phyloP scores from a whole-genome alignment of 2,888 invertebrate species.

The Hermaeophaga mercurialis region DNA sequence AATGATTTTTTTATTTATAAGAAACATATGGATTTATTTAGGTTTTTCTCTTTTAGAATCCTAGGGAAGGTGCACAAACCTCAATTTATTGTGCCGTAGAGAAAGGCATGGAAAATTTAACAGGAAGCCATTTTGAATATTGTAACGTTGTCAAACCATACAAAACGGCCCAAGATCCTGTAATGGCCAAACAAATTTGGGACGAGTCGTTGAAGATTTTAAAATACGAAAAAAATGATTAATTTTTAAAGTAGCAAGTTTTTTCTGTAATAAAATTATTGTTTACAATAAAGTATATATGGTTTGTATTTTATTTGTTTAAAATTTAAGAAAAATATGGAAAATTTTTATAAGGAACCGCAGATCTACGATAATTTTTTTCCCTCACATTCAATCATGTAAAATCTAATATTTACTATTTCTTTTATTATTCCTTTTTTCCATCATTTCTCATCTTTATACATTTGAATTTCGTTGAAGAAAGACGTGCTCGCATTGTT shows the following conservation, averaged over 20 bases:
- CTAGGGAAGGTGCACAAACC: constrained; percentile 40
- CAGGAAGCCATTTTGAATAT: constrained; percentile 37
- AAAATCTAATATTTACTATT: too few species aligned
- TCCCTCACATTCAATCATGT: too few species aligned
- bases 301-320: too few species aligned
- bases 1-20: neutral
- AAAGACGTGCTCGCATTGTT: too few species aligned
- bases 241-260: neutral
- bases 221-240: constrained; percentile 12
- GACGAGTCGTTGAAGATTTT: constrained; percentile 31
- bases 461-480: too few species aligned
- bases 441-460: too few species aligned
- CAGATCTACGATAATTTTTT: too few species aligned
- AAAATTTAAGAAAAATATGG: too few species aligned
- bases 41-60: constrained; percentile 36
- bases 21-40: neutral
- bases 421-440: too few species aligned
- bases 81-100: constrained; percentile 34
- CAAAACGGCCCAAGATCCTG: constrained; percentile 19
- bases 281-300: too few species aligned
- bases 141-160: constrained; percentile 32
- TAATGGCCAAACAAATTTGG: constrained; percentile 31
- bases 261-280: too few species aligned
- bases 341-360: too few species aligned
- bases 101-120: constrained; percentile 33